Percentiles rank a stretch among this genome's conserved stretches.
Conservation (phyloP, 2,888 invertebrate genomes). For the Chelonus formosanus region DNA sequence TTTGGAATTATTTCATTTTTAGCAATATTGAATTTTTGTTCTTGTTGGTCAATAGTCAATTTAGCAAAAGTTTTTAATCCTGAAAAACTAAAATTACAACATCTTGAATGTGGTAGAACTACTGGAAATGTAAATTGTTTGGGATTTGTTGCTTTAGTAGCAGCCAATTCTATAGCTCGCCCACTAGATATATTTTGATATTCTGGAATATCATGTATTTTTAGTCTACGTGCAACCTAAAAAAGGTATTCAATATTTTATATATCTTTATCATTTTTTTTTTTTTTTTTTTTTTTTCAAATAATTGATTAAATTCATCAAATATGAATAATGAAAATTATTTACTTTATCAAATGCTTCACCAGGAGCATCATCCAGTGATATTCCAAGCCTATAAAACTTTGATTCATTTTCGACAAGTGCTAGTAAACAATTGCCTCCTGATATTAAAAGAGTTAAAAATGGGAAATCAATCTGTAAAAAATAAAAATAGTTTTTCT, state of each 20-base stretch:
- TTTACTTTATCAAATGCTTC: conserved; percentile 91
- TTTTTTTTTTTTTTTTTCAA: too few species aligned
- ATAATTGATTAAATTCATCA: too few species aligned
- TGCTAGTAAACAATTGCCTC: conserved; percentile 88
- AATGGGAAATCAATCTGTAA: conserved; percentile 82
- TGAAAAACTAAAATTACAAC: conserved; percentile 93
- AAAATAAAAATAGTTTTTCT: conserved; percentile 34
- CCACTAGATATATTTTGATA: conserved; percentile 84
- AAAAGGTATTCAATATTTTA: conserved; percentile 35
- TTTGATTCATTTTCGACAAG: conserved; percentile 78
- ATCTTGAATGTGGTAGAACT: conserved; percentile 72
- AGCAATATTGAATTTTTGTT: conserved; percentile 69
- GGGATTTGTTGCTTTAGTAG: conserved; percentile 73
- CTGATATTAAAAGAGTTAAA: conserved; percentile 88
- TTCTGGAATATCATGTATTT: conserved; percentile 79
- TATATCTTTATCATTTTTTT: too few species aligned
- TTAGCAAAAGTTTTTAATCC: conserved; percentile 77
- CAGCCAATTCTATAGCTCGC: conserved; percentile 83
- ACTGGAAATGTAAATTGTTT: conserved; percentile 73
- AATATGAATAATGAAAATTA: conserved; percentile 13
- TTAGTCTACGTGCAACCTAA: conserved; percentile 82
- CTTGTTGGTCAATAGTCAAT: conserved; percentile 69
- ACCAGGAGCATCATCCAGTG: conserved; percentile 89
- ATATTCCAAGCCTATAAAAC: conserved; percentile 82
- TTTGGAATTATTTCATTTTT: conserved; percentile 79